Percentiles rank a stretch among this genome's conserved stretches.
phyloP scores from a whole-genome alignment of 2,888 invertebrate genomes.

The Netelia melanura region DNA sequence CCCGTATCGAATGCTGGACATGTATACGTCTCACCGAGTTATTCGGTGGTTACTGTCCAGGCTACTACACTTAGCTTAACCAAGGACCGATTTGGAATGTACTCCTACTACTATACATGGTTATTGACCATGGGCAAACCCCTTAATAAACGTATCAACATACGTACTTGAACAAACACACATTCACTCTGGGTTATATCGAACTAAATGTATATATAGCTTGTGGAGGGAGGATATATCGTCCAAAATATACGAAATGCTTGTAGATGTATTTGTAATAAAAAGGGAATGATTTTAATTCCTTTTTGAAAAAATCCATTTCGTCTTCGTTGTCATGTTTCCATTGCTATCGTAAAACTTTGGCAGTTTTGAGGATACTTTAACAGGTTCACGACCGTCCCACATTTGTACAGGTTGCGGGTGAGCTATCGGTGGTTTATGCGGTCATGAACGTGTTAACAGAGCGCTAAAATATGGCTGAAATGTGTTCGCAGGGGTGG shows the following conservation, averaged over 20 bases:
- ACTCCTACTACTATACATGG: not conserved
- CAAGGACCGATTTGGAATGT: not conserved
- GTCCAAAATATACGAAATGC: no score
- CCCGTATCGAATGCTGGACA: not conserved
- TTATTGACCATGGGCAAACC: not conserved
- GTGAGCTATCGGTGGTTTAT: no score
- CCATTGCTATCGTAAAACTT: not conserved
- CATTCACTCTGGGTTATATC: not conserved
- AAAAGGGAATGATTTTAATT: no score
- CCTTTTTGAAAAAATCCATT: not conserved
- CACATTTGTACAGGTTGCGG: no score
- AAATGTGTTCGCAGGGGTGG: no score
- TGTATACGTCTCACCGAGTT: not conserved
- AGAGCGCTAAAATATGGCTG: no score
- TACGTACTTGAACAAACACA: not conserved
- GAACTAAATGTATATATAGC: not conserved
- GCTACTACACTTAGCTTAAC: not conserved
- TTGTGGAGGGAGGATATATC: no score
- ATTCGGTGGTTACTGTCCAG: not conserved
- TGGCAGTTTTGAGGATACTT: no score
- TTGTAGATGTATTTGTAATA: no score
- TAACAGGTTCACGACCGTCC: no score
- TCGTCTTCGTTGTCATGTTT: constrained; percentile 10
- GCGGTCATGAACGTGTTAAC: no score
- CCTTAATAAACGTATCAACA: not conserved